These are phyloP conservation scores for Labeo rohita DNA, from an alignment of 2,113 vertebrate genomes.

Conservation along the genomic window DNA sequence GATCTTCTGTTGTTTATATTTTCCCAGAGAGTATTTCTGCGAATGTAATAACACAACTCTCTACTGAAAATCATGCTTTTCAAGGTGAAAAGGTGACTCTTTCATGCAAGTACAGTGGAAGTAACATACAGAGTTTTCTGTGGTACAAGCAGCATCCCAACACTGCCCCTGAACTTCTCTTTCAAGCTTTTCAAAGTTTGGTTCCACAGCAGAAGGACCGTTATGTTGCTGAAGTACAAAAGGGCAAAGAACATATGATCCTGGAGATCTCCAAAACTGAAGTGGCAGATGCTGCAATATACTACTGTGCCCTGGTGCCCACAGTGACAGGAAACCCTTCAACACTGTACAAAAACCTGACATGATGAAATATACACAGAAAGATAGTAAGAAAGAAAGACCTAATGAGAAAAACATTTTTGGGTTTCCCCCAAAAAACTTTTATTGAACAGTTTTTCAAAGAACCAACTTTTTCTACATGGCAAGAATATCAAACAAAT, in stretches of 20 bases:
- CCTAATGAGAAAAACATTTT: too few relatives aligned
- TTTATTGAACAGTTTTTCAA: too few relatives aligned
- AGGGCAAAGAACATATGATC: slow-evolving; percentile 6
- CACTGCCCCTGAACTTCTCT: slow-evolving; percentile 31
- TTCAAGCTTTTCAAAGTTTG: not conserved
- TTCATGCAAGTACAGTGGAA: slow-evolving; percentile 26
- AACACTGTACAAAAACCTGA: too few relatives aligned
- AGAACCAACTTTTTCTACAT: too few relatives aligned
- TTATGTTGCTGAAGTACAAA: not conserved
- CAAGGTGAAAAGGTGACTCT: slow-evolving; percentile 2
- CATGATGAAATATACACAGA: too few relatives aligned
- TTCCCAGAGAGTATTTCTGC: not conserved
- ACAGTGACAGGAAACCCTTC: slow-evolving; percentile 32
- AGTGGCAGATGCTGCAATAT: slow-evolving; percentile 49
- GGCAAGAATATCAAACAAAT: too few relatives aligned
- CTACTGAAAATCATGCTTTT: not conserved
- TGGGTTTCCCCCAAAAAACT: too few relatives aligned
- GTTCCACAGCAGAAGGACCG: not conserved
- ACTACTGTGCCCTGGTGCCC: slow-evolving; percentile 54
- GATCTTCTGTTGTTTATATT: not conserved
- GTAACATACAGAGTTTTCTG: not conserved
- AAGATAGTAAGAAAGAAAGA: too few relatives aligned
- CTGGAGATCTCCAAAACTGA: slow-evolving; percentile 44
- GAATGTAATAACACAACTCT: not conserved
- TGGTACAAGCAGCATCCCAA: slow-evolving; percentile 35